phyloP scores from a whole-genome alignment of 2,888 invertebrate genomes.

The Acronicta psi region DNA sequence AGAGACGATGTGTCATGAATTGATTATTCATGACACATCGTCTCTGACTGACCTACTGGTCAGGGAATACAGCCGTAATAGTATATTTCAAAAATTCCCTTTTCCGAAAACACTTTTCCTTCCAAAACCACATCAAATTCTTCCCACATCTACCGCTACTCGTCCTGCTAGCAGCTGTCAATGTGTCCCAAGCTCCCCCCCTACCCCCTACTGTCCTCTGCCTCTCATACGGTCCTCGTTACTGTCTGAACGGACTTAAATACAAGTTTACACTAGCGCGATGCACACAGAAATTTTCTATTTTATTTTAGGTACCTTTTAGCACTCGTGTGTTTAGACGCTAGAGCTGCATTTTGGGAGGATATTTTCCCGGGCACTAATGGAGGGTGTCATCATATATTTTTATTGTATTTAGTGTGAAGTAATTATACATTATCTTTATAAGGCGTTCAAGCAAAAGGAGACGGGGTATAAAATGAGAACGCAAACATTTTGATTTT shows the following conservation, averaged over 20 bases:
- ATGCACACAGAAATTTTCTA: constrained; percentile 38
- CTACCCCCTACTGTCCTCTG: constrained; percentile 24
- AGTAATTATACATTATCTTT: no score
- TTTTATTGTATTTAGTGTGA: no score
- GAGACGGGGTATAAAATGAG: no score
- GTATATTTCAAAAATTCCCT: background rate
- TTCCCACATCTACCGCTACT: constrained; percentile 15
- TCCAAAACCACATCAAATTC: constrained; percentile 26
- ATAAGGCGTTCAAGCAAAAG: no score
- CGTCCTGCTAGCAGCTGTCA: constrained; percentile 54
- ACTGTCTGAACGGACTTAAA: constrained; percentile 57
- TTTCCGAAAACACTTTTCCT: no score
- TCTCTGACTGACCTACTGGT: no score
- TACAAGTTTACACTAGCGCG: constrained; percentile 50
- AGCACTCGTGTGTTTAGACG: constrained; percentile 12
- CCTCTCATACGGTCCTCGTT: constrained; percentile 51
- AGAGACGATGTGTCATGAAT: no score
- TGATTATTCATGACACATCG: no score
- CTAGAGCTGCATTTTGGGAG: background rate
- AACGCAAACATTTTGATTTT: no score
- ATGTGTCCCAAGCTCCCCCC: constrained; percentile 40
- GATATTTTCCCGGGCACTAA: constrained; percentile 16
- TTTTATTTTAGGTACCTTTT: constrained; percentile 47
- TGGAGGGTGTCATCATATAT: background rate
- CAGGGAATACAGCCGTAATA: background rate